These are phyloP conservation scores for Pseudopleuronectes americanus DNA, from an alignment of 2,797 vertebrate species.

Conservation along the genomic window DNA sequence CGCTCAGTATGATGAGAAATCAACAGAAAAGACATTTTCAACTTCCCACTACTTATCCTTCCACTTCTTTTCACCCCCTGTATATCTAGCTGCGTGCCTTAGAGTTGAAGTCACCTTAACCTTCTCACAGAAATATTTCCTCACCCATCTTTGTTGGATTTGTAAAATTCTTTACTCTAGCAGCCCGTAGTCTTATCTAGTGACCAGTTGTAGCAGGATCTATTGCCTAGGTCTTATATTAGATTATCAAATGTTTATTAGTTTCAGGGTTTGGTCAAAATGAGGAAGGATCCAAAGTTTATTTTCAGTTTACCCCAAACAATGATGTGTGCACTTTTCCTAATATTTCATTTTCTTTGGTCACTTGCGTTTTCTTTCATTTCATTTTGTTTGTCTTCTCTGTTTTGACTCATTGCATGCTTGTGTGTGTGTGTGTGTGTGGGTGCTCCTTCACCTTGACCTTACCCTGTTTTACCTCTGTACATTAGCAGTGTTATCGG, in stretches of 20 bases:
- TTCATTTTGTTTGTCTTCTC: not conserved
- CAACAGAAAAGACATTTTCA: conserved; percentile 1
- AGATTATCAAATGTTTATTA: not conserved
- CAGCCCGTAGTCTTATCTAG: not conserved
- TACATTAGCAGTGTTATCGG: not conserved
- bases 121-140: conserved; percentile 1
- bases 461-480: not conserved
- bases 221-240: not conserved
- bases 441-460: conserved; percentile 25
- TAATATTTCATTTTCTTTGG: not conserved
- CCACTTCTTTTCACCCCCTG: not conserved
- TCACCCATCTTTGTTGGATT: not conserved
- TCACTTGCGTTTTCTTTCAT: not conserved
- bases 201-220: not conserved
- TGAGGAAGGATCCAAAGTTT: conserved; percentile 1
- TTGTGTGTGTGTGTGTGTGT: not conserved
- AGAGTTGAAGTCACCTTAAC: not conserved
- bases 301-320: conserved; percentile 13
- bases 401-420: conserved; percentile 10
- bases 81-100: conserved; percentile 4
- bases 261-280: conserved; percentile 20
- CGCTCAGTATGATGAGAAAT: not conserved
- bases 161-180: not conserved
- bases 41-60: not conserved
- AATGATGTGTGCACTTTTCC: not conserved